Conservation (phyloP, 64 coral and sea anemone genomes). For the Porites australiensis region DNA sequence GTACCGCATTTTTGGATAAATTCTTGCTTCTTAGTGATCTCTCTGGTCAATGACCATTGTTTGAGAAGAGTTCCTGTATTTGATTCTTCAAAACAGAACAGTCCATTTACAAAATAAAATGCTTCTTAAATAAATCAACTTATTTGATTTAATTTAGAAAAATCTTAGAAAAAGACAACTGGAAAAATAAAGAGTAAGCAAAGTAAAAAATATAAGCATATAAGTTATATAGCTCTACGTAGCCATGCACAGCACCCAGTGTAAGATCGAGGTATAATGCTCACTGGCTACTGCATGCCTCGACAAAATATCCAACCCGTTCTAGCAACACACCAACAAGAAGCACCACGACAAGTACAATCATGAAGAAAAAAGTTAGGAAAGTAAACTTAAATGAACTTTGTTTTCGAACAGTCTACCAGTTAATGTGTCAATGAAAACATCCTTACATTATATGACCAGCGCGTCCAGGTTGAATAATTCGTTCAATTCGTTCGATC, state of each 20-base stretch:
- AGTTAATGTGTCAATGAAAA: not conserved
- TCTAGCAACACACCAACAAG: not conserved
- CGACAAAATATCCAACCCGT: not conserved
- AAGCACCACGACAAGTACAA: not conserved
- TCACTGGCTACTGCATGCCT: not conserved
- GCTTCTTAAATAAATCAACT: not conserved
- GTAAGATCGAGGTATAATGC: not conserved
- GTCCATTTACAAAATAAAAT: not conserved
- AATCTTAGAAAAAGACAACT: not conserved
- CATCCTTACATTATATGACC: constrained; percentile 32
- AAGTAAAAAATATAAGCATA: not conserved
- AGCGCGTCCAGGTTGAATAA: constrained; percentile 10
- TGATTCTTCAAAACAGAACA: not conserved
- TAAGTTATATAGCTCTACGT: not conserved
- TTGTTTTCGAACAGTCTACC: not conserved
- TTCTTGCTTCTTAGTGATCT: not conserved
- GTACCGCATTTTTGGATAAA: not conserved
- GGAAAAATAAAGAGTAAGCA: not conserved
- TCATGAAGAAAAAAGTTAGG: not conserved
- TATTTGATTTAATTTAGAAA: not conserved
- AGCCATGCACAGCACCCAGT: not conserved
- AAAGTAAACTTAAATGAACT: not conserved
- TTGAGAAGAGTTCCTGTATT: not conserved
- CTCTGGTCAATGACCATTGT: not conserved
- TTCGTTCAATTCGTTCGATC: too few species aligned